These are phyloP conservation scores for Hemiscyllium ocellatum DNA, from an alignment of 2,113 vertebrate species.

Conservation along the genomic window DNA sequence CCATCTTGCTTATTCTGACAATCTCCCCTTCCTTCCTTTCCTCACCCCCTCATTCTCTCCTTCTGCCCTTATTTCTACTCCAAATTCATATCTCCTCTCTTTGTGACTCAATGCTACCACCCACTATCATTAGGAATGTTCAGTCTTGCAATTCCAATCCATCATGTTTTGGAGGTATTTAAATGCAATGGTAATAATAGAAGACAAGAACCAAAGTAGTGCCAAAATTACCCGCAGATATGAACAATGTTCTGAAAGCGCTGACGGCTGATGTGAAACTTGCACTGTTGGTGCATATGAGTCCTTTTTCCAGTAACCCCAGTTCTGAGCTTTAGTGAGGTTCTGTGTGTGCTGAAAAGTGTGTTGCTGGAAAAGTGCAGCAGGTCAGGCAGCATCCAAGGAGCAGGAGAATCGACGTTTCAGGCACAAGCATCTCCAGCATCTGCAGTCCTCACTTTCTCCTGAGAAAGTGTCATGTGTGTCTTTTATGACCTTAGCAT, in stretches of 20 bases:
- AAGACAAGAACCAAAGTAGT: not conserved
- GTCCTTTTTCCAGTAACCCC: not conserved
- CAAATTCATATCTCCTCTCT: not conserved
- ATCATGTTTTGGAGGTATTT: not conserved
- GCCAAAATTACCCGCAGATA: not conserved
- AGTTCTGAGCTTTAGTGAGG: too few relatives aligned
- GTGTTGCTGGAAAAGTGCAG: too few relatives aligned
- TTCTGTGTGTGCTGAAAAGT: not conserved
- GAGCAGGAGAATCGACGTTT: too few relatives aligned
- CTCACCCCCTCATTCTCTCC: not conserved
- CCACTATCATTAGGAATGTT: not conserved
- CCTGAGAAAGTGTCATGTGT: not conserved
- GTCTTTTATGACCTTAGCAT: not conserved
- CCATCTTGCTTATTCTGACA: not conserved
- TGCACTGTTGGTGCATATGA: not conserved
- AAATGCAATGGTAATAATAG: not conserved
- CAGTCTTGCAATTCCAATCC: not conserved
- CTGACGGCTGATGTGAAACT: not conserved
- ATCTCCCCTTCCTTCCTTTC: not conserved
- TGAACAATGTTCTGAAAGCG: not conserved
- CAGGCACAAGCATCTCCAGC: too few relatives aligned
- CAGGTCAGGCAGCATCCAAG: too few relatives aligned
- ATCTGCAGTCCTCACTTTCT: too few relatives aligned
- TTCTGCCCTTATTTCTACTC: not conserved
- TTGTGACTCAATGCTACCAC: not conserved